Evolutionary conservation across 2,113 vertebrate genomes (phyloP).

Genomic region (Nannobrachium achirus): DNA sequence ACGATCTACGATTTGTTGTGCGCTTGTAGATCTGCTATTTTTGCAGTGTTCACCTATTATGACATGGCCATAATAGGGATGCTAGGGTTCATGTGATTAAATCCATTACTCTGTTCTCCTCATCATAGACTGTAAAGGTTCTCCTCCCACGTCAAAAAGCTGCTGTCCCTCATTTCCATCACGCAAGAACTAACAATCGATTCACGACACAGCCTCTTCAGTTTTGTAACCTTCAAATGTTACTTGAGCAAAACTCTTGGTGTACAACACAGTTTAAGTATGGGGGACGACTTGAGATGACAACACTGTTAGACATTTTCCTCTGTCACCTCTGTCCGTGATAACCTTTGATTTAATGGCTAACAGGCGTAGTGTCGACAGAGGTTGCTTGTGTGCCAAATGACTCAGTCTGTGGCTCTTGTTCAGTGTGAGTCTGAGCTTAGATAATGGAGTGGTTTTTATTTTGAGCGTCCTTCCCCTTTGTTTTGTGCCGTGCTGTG

Average conservation of each 20-base stretch:
- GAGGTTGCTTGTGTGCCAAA: slow-evolving; percentile 29
- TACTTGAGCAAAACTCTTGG: slow-evolving; percentile 18
- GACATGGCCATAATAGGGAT: too few species aligned
- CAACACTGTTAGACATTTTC: slow-evolving; percentile 31
- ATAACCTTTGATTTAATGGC: slow-evolving; percentile 62
- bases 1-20: too few species aligned
- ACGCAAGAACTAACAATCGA: slow-evolving; percentile 23
- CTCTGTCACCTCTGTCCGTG: slow-evolving; percentile 39
- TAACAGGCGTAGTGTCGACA: slow-evolving; percentile 28
- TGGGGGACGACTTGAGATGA: slow-evolving; percentile 18
- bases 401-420: slow-evolving; percentile 25
- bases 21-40: too few species aligned
- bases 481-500: slow-evolving; percentile 6
- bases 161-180: slow-evolving; percentile 39
- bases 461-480: slow-evolving; percentile 33
- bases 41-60: too few species aligned
- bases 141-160: slow-evolving; percentile 27
- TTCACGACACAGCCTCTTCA: slow-evolving; percentile 46
- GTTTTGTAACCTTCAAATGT: slow-evolving; percentile 36
- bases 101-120: slow-evolving; percentile 27
- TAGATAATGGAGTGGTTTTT: slow-evolving; percentile 35
- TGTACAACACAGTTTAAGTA: slow-evolving; percentile 4
- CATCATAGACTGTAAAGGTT: too few species aligned
- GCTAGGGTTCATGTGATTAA: slow-evolving; percentile 1
- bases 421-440: slow-evolving; percentile 20